A percentile compares a stretch with the other conserved stretches of the same genome.
phyloP scores from a whole-genome alignment of 2,113 vertebrate genomes.

The Callipepla californica region DNA sequence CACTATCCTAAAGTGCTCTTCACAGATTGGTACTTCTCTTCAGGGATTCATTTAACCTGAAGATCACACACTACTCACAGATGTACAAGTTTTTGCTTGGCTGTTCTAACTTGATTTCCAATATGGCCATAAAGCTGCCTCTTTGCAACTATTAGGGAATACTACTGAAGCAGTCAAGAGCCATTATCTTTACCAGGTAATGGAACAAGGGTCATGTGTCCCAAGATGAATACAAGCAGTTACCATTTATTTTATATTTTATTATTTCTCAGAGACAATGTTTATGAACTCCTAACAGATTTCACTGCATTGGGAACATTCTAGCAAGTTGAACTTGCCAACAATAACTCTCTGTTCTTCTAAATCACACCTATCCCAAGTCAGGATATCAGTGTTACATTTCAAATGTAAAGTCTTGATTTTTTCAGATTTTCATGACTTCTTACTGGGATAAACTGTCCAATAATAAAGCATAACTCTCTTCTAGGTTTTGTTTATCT shows the following conservation, averaged over 20 bases:
- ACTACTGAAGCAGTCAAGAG: background rate
- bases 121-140: fast-evolving
- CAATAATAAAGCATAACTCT: background rate
- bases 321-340: fast-evolving
- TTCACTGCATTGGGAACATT: background rate
- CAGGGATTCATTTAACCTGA: background rate
- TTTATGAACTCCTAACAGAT: background rate
- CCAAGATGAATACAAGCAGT: fast-evolving
- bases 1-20: background rate
- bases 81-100: background rate
- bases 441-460: background rate
- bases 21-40: background rate
- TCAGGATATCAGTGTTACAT: background rate
- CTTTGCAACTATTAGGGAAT: background rate
- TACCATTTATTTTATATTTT: background rate
- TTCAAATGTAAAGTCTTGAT: background rate
- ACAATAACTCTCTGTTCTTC: background rate
- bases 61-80: background rate
- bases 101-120: background rate
- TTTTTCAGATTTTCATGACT: background rate
- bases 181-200: background rate
- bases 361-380: background rate
- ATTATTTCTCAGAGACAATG: background rate
- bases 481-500: background rate
- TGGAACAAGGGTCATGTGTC: background rate